A percentile compares a stretch with the other conserved stretches of the same genome.
Evolutionary conservation across 2,888 invertebrate genomes (phyloP).

Genomic region (Scaeva pyrastri): DNA sequence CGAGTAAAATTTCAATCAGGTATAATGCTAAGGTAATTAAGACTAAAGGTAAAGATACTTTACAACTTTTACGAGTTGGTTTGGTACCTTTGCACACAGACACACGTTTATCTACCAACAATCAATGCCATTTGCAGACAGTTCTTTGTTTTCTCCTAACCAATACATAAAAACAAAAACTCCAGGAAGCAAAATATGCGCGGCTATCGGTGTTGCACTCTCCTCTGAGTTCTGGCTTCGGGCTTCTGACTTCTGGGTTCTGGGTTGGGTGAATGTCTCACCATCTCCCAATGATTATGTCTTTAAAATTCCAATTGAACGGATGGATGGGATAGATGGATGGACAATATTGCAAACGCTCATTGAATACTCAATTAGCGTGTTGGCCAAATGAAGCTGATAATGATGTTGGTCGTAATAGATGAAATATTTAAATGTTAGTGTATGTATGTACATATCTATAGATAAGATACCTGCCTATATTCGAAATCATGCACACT

Average conservation of each 20-base stretch:
- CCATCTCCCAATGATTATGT: constrained; percentile 73
- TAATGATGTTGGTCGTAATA: constrained; percentile 63
- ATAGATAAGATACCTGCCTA: neutral
- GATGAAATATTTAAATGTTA: constrained; percentile 53
- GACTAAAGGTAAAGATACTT: constrained; percentile 33
- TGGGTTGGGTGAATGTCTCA: constrained; percentile 70
- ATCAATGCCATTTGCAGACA: constrained; percentile 31
- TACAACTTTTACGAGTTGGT: constrained; percentile 20
- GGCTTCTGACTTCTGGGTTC: constrained; percentile 4
- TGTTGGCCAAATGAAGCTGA: constrained; percentile 66
- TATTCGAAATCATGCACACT: neutral
- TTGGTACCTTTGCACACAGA: too few species aligned
- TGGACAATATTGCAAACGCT: constrained; percentile 69
- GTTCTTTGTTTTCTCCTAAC: constrained; percentile 35
- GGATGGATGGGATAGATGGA: constrained; percentile 75
- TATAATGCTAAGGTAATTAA: constrained; percentile 56
- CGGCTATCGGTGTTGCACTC: constrained; percentile 47
- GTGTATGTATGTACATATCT: neutral
- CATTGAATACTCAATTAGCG: constrained; percentile 66
- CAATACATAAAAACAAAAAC: neutral
- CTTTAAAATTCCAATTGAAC: constrained; percentile 74
- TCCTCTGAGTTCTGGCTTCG: constrained; percentile 52
- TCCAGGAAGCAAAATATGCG: constrained; percentile 71
- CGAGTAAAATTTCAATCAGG: constrained; percentile 62
- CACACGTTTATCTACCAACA: neutral